These are phyloP conservation scores for Cranoglanis bouderius DNA, from an alignment of 2,113 vertebrate species.

Conservation along the genomic window DNA sequence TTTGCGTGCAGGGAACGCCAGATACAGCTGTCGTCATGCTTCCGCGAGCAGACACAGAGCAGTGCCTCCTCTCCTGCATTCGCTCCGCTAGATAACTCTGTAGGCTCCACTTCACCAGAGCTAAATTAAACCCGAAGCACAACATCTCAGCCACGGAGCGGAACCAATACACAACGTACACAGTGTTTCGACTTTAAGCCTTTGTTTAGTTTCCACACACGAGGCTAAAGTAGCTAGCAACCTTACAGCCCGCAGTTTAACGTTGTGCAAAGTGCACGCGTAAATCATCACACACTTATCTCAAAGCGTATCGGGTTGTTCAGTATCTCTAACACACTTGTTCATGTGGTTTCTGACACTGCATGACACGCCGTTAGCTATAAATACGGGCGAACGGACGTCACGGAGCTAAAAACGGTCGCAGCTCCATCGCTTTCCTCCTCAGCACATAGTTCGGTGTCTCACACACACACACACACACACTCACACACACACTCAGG, in stretches of 20 bases:
- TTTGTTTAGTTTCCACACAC: neutral
- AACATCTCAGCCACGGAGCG: neutral
- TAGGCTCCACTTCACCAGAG: neutral
- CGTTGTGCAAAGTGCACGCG: neutral
- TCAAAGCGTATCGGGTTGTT: neutral
- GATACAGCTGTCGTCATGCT: constrained; percentile 60
- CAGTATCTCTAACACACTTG: neutral
- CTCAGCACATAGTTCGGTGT: neutral
- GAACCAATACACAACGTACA: neutral
- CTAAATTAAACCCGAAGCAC: constrained; percentile 31
- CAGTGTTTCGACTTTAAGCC: too few relatives aligned
- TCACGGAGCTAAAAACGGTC: neutral
- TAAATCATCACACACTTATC: constrained; percentile 9
- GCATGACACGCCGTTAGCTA: neutral
- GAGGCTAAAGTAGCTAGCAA: neutral
- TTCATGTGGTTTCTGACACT: neutral
- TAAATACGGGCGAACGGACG: neutral
- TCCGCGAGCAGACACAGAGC: constrained; percentile 49
- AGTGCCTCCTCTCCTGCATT: constrained; percentile 44
- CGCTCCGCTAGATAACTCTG: neutral
- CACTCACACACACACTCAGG: neutral
- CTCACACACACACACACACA: too few relatives aligned
- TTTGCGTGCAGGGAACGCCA: constrained; percentile 41
- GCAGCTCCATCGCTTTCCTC: neutral
- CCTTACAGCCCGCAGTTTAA: too few relatives aligned